Evolutionary conservation across 1,140 invertebrate species (phyloP).

Genomic region (Philopotamus ludificatus): DNA sequence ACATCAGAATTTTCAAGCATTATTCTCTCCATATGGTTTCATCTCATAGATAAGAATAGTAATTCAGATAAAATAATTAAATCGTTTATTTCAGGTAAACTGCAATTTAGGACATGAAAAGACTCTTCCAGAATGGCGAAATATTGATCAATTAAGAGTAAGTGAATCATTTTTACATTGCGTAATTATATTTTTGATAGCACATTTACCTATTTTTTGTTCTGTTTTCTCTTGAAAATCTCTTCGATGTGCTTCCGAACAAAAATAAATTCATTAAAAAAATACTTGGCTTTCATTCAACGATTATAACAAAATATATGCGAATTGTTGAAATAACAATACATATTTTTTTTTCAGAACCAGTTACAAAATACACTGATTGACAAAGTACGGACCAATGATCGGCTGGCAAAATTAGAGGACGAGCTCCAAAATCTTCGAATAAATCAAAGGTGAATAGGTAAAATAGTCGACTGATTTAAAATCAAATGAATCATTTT

Average conservation of each 20-base stretch:
- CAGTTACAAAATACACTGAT: slow-evolving; percentile 49
- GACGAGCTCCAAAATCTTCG: slow-evolving; percentile 49
- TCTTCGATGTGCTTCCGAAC: too few relatives aligned
- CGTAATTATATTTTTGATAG: background rate
- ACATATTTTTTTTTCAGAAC: slow-evolving; percentile 43
- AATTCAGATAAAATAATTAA: too few relatives aligned
- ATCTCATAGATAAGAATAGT: too few relatives aligned
- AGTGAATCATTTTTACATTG: slow-evolving; percentile 1
- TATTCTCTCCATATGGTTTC: too few relatives aligned
- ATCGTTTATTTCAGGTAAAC: slow-evolving; percentile 7
- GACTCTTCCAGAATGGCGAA: slow-evolving; percentile 16
- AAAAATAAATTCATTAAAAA: too few relatives aligned
- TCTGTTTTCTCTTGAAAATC: too few relatives aligned
- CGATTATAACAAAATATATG: background rate
- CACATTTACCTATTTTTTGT: too few relatives aligned
- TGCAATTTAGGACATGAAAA: slow-evolving; percentile 13
- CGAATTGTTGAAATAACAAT: too few relatives aligned
- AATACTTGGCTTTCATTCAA: background rate
- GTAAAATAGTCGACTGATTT: too few relatives aligned
- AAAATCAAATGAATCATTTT: too few relatives aligned
- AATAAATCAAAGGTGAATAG: slow-evolving; percentile 47
- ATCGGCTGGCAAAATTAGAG: slow-evolving; percentile 52
- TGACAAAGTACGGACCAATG: slow-evolving; percentile 53
- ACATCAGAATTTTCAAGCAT: too few relatives aligned
- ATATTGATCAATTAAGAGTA: slow-evolving; percentile 25